Base-by-base conservation (phyloP, 2,797 vertebrate species). In the Cyclura pinguis region DNA sequence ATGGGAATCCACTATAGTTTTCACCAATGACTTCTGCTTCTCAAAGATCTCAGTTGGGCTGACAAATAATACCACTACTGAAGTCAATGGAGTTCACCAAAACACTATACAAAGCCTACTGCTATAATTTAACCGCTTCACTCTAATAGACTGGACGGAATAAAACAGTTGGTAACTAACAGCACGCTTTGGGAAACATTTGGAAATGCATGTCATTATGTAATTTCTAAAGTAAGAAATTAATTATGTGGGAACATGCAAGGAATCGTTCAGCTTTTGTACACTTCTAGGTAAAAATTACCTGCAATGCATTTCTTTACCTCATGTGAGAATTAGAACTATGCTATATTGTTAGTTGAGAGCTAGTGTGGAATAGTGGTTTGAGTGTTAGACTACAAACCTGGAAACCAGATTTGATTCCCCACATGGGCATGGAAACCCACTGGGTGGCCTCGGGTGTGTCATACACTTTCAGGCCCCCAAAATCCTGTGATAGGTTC, bases 11-110 rank as follows among this genome's bases (percentile, higher is more conserved):
- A 16, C 64, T 32, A 27, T 29, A 8, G 24, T 32, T 69, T 27
- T 29, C 24, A 7, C 29, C 64, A 69, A 69, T 32, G 64, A 69
- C 9, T 69, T 69, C 27, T 69, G 7, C 16, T 73, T 57, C 50
- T 24, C 7, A 64, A 32, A 12, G 38, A 64, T 94, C 95, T 91
- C 69, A 93, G 78, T 84, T 93, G 64, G 89, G 93, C 94, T 94
- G 95, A 85, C 85, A 95, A 47, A 72, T 93, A 94, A 93, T 82
- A 32, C 88, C 95, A 93, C 93, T 96, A 95, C 94, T 94, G 80
- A 95, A 96, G 95, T 95, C 92, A 96, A 89, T 95, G 92, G 95
- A 50, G 22, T 72, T 89, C 96, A 88, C 38, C 88, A 89, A 91
- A 92, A 91, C 94, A 96, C 92, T 92, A 90, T 78, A 95, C 84